A percentile compares a stretch with the other conserved stretches of the same genome.
phyloP scores from a whole-genome alignment of 92 coral and sea anemone genomes.

The Phenganax stokvisi region DNA sequence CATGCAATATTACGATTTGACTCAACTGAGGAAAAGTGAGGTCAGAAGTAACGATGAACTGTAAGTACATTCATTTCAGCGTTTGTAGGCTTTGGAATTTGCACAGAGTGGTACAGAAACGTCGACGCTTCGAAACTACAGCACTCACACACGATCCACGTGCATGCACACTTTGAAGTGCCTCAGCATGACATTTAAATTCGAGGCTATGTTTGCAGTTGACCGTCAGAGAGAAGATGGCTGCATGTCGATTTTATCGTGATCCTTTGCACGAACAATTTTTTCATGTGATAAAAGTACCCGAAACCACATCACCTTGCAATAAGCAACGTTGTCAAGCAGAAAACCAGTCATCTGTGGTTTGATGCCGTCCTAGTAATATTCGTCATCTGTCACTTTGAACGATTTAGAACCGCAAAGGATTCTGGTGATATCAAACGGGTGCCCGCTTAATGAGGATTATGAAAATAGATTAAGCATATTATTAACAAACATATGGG shows the following conservation, averaged over 20 bases:
- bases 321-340: neutral
- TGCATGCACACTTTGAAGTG: no score
- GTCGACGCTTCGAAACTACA: no score
- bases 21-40: constrained; percentile 76
- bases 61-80: constrained; percentile 54
- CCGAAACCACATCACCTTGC: neutral
- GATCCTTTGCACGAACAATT: neutral
- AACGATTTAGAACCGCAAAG: neutral
- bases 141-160: no score
- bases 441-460: no score
- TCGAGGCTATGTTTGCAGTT: no score
- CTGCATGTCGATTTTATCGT: no score
- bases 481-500: no score
- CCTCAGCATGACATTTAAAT: no score
- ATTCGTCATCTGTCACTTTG: neutral
- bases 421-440: neutral
- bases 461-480: no score
- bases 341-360: neutral
- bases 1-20: constrained; percentile 76
- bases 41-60: constrained; percentile 88
- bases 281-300: neutral
- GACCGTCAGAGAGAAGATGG: no score
- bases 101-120: neutral
- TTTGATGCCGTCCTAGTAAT: neutral
- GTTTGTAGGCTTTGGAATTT: neutral